Base-by-base conservation (phyloP, 2,797 vertebrate species). In the Brachymystax lenok region DNA sequence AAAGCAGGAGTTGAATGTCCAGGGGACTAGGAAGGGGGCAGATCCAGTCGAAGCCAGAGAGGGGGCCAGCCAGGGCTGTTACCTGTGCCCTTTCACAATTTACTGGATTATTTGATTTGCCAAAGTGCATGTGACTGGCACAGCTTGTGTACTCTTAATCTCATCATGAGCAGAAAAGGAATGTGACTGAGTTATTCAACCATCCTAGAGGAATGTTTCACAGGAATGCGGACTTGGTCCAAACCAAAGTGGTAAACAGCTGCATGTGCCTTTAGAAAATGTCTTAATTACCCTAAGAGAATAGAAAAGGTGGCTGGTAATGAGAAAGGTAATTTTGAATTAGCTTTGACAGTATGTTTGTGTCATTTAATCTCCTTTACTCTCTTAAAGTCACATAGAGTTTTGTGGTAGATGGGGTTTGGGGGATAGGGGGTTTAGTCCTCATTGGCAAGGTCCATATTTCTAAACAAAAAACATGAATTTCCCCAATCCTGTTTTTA, bases 361-460 rank as follows among this genome's bases (percentile, higher is more conserved):
- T 82, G 82, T 79, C 89, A 92, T 92, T 89, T 90, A 91, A 92
- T 92, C 90, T 89, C 86, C 88, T 89, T 89, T 87, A 86, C 85
- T 85, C 84, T 87, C 75, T 88, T 91, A 82, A 87, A 91, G 80
- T 87, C 88, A 89, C 86, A 83, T 83, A 84, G 88, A 82, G 89
- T 87, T 91, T 83, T 83, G 88, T 71, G 78, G 82, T 79, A 89
- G 86, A 88, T 79, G 85, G 83, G 89, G 90, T 90, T 92, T 90
- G 75, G 67, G 51, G 50, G 24, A 5, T 16, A 10, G 70, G 14
- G 27, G 24, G 30, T 88, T 85, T 86, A 83, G 86, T 86, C 85
- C 87, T 91, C 85, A 83, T 92, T 89, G 87, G 87, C 88, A 90
- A 88, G 87, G 90, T 90, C 90, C 85, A 86, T 88, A 90, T 92